phyloP scores from a whole-genome alignment of 2,888 invertebrate species.

The Tetramorium bicarinatum region DNA sequence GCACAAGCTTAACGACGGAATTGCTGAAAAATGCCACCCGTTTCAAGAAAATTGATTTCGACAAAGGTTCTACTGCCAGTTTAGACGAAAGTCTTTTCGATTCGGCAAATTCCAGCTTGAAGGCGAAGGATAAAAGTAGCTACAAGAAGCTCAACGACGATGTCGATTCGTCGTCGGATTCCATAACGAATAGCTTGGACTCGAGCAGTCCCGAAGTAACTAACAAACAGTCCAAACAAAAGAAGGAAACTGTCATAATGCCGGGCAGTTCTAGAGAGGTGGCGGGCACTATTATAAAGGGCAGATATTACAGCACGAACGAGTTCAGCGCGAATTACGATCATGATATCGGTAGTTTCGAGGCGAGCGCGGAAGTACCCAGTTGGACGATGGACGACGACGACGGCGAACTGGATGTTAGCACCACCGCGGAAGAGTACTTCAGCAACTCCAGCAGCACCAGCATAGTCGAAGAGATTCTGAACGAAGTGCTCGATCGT shows the following conservation, averaged over 20 bases:
- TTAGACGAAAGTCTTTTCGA: conserved; percentile 84
- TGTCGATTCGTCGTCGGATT: conserved; percentile 83
- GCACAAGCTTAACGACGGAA: conserved; percentile 75
- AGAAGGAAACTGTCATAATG: conserved; percentile 77
- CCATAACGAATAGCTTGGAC: conserved; percentile 83
- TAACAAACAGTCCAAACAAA: conserved; percentile 74
- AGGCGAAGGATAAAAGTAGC: conserved; percentile 81
- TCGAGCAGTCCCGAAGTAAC: conserved; percentile 83
- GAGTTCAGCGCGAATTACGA: conserved; percentile 83
- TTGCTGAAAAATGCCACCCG: conserved; percentile 83
- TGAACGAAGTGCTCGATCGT: conserved; percentile 88
- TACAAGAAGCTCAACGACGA: conserved; percentile 83
- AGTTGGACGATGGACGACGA: conserved; percentile 88
- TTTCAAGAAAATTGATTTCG: conserved; percentile 82
- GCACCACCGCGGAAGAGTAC: conserved; percentile 90
- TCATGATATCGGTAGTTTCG: conserved; percentile 85
- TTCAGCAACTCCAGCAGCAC: conserved; percentile 87
- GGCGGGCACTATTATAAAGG: conserved; percentile 84
- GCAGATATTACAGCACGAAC: conserved; percentile 83
- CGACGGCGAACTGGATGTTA: conserved; percentile 87
- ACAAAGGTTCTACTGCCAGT: conserved; percentile 82
- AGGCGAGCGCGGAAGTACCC: conserved; percentile 86
- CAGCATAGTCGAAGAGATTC: conserved; percentile 87
- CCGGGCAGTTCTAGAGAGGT: conserved; percentile 82
- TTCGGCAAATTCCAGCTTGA: conserved; percentile 78